Evolutionary conservation across 2,797 vertebrate species (phyloP), one percentile per base, ranked within the genome.

Genomic region (Alcedo quadribrachys): DNA sequence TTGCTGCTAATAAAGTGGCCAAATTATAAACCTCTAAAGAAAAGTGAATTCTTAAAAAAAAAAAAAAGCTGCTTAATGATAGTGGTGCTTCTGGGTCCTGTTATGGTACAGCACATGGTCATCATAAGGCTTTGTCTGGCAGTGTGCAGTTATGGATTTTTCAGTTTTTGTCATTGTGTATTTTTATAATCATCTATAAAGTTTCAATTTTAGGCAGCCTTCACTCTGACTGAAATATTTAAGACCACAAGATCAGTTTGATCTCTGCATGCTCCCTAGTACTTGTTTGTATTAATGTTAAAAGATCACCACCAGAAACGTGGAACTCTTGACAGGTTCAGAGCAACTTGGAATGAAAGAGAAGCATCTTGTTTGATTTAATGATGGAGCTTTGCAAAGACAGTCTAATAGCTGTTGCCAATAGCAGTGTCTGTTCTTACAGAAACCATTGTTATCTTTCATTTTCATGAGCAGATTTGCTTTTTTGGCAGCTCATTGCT

Each of bases 121-220:
- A 97, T 82, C 85, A 81, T 96, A 97, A 97, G 97, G 96, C 95
- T 91, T 96, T 94, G 61, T 89, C 84, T 90, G 86, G 48, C 79
- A 93, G 27, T 5, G 0, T 80, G 63, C 33, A 43, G 50, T 75
- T 78, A 24, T 2, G 51, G 55, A 67, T 78, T 75, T 82, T 55
- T 66, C 42, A 50, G 10, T 35, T 90, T 66, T 70, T 67, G 40
- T 32, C 17, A 2, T 76, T 90, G 75, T 86, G 12, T 82, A 53
- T 89, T 87, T 80, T 88, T 78, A 32, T 74, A 65, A 54, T 76
- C 3, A 35, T 93, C 66, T 88, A 45, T 55, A 63, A 92, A 66
- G 76, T 58, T 83, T 71, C 54, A 43, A 2, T 82, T 93, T 82
- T 67, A 82, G 79, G 45, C 46, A 54, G 54, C 43, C 77, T 93